A percentile compares a stretch with the other conserved stretches of the same genome.
Evolutionary conservation across 1,140 invertebrate genomes (phyloP).

Genomic region (Lordiphosa mommai): DNA sequence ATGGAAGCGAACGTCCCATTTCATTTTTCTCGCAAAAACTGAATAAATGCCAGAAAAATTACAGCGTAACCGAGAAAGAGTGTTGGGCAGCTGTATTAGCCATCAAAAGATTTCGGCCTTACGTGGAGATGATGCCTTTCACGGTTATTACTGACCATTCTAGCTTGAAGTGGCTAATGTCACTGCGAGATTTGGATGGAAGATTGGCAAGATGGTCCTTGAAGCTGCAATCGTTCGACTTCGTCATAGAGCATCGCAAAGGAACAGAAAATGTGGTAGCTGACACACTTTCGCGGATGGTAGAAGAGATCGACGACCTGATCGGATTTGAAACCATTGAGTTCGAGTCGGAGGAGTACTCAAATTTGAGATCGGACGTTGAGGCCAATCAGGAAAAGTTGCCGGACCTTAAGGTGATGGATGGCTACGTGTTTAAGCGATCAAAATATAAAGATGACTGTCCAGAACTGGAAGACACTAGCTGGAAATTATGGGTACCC

Average conservation of each 20-base stretch:
- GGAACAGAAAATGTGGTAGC: not conserved
- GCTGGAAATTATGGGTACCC: too few species aligned
- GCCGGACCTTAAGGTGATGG: not conserved
- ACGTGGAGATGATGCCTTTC: too few species aligned
- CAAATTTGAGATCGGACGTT: not conserved
- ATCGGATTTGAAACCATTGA: not conserved
- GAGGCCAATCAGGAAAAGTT: not conserved
- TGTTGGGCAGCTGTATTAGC: not conserved
- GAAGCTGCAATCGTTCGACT: not conserved
- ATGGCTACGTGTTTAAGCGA: not conserved
- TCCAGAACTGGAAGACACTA: not conserved
- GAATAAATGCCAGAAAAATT: not conserved
- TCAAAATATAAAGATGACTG: not conserved
- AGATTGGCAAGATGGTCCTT: not conserved
- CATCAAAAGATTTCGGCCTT: not conserved
- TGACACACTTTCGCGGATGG: not conserved
- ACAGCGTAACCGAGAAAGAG: not conserved
- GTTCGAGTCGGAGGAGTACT: not conserved
- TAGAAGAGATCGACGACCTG: not conserved
- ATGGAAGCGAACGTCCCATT: not conserved
- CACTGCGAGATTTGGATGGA: too few species aligned
- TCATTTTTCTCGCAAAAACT: not conserved
- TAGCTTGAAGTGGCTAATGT: too few species aligned
- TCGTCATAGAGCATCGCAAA: not conserved
- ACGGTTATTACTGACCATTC: too few species aligned